These are phyloP conservation scores for Nilaparvata lugens DNA, from an alignment of 1,140 invertebrate genomes.

Conservation along the genomic window DNA sequence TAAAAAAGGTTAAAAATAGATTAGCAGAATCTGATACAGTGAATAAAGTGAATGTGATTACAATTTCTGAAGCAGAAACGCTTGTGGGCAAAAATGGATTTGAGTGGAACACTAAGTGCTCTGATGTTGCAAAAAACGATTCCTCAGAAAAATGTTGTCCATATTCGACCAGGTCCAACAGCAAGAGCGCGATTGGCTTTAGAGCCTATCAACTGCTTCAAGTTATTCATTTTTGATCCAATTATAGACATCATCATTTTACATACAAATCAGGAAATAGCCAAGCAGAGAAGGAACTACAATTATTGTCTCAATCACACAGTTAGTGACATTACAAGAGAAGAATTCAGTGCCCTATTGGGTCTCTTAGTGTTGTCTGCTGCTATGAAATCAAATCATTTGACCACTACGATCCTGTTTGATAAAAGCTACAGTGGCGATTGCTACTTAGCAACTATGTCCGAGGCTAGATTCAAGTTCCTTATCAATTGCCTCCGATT, in stretches of 20 bases:
- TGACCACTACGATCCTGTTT: slow-evolving; percentile 9
- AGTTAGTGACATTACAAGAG: slow-evolving; percentile 4
- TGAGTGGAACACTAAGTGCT: neutral
- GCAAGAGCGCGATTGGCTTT: slow-evolving; percentile 6
- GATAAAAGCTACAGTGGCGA: slow-evolving; percentile 16
- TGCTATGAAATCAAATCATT: slow-evolving; percentile 13
- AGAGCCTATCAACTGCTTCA: slow-evolving; percentile 9
- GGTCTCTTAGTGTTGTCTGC: slow-evolving; percentile 12
- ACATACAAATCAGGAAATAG: slow-evolving; percentile 15
- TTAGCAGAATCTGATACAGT: no score
- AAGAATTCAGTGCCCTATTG: slow-evolving; percentile 7
- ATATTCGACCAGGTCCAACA: slow-evolving; percentile 2
- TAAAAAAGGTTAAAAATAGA: neutral
- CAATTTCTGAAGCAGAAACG: neutral
- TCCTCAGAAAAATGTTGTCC: slow-evolving; percentile 1
- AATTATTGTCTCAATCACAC: neutral
- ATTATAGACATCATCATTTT: slow-evolving; percentile 10
- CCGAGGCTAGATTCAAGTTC: slow-evolving; percentile 22
- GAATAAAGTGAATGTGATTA: no score
- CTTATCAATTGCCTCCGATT: slow-evolving; percentile 18
- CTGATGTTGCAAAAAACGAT: neutral
- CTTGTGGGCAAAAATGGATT: slow-evolving; percentile 4
- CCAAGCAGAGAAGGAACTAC: neutral
- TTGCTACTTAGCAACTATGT: slow-evolving; percentile 20
- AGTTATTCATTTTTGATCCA: slow-evolving; percentile 6